phyloP scores from a whole-genome alignment of 2,797 vertebrate species.

The Enteromius trimaculatus region DNA sequence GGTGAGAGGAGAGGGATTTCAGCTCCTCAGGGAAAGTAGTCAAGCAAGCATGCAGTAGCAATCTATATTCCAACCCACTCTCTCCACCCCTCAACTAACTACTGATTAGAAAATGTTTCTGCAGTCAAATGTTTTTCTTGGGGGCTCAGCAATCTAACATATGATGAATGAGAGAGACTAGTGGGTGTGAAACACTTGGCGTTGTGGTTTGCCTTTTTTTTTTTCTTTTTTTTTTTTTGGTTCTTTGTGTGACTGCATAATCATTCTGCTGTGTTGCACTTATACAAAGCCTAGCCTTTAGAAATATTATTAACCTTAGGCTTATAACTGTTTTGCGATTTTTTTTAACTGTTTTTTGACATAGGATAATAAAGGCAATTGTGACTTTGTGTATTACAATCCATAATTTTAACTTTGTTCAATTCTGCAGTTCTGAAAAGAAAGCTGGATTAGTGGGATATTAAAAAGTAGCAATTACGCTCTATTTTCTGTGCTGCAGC shows the following conservation, averaged over 20 bases:
- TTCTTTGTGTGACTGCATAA: neutral
- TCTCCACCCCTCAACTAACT: neutral
- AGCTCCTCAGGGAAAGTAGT: neutral
- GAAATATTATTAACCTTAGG: neutral
- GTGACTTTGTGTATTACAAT: neutral
- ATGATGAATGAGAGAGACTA: constrained; percentile 21
- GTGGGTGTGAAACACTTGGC: neutral
- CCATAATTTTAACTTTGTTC: neutral
- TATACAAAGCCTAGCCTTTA: neutral
- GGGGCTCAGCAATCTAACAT: neutral
- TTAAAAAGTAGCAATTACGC: neutral
- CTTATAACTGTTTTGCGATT: neutral
- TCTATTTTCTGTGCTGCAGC: neutral
- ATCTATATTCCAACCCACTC: constrained; percentile 8
- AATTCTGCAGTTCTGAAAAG: neutral
- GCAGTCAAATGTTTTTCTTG: constrained; percentile 14
- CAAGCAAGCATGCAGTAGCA: neutral
- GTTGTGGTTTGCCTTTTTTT: neutral
- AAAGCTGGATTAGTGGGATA: neutral
- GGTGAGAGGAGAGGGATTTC: constrained; percentile 22
- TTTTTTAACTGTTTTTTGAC: neutral
- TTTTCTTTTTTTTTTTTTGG: too few species aligned
- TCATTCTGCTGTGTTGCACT: neutral
- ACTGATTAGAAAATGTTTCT: constrained; percentile 17
- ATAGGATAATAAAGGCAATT: neutral